Evolutionary conservation across 2,888 invertebrate species (phyloP), one percentile per base, ranked within the genome.

Genomic region (Rambutsinella grinnellia): DNA sequence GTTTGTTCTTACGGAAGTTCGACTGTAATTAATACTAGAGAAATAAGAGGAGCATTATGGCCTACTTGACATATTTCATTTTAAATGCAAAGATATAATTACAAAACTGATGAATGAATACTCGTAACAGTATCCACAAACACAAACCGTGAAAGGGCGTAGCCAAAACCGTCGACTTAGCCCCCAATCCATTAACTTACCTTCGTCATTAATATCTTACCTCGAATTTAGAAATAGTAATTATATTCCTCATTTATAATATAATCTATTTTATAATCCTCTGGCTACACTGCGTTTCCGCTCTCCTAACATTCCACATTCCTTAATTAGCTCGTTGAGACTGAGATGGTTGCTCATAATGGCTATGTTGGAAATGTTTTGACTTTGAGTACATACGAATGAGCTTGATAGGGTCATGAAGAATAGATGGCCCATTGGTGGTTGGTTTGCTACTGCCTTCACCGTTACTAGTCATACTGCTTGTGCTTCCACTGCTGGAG

Each of bases 61-160:
- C n/a, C n/a, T n/a, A n/a, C n/a, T n/a, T n/a, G n/a, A n/a, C n/a
- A n/a, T n/a, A n/a, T n/a, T n/a, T n/a, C n/a, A n/a, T n/a, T n/a
- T n/a, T n/a, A n/a, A n/a, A n/a, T n/a, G n/a, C n/a, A n/a, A n/a
- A n/a, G n/a, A n/a, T n/a, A n/a, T n/a, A n/a, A n/a, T n/a, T 15
- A 86, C 86, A n/a, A 86, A 89, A 54, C 88, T 88, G 86, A 86
- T 89, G 19, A 89, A 61, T 69, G 28, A 63, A 5, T 28, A 60
- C 26, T 24, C n/a, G 3, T n/a, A 23, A n/a, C 17, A 24, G 10
- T 44, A n/a, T n/a, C n/a, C n/a, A n/a, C n/a, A n/a, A n/a, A n/a
- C n/a, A n/a, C n/a, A n/a, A n/a, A n/a, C n/a, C n/a, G n/a, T n/a
- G n/a, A n/a, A n/a, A n/a, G n/a, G n/a, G n/a, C n/a, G n/a, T n/a